Percentiles rank a stretch among this genome's conserved stretches.
Evolutionary conservation across 2,888 invertebrate genomes (phyloP).

Genomic region (Vandiemenella viatica): DNA sequence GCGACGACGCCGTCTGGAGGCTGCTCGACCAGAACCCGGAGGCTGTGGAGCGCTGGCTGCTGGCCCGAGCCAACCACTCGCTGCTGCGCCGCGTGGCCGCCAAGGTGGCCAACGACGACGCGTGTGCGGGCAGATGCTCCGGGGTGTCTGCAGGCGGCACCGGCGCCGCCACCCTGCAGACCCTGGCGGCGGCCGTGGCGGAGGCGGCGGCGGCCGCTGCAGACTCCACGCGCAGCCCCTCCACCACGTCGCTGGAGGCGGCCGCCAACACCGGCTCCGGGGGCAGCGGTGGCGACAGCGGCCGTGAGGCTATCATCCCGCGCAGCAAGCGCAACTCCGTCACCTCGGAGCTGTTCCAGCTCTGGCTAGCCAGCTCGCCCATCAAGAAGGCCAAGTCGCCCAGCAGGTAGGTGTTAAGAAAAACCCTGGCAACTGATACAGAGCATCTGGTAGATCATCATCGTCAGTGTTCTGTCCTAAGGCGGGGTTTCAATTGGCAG

Average conservation of each 20-base stretch:
- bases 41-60: slow-evolving; percentile 50
- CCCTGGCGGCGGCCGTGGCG: background rate
- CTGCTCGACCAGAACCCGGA: slow-evolving; percentile 6
- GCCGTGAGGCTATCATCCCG: slow-evolving; percentile 9
- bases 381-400: slow-evolving; percentile 38
- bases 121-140: slow-evolving; percentile 28
- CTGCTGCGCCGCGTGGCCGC: slow-evolving; percentile 35
- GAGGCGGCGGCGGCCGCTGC: background rate
- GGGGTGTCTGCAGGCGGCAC: background rate
- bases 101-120: background rate
- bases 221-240: background rate
- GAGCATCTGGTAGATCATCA: too few species aligned
- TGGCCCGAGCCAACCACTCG: slow-evolving; percentile 55
- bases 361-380: slow-evolving; percentile 68
- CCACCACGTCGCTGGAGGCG: background rate
- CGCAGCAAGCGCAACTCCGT: slow-evolving; percentile 45
- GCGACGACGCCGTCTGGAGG: background rate
- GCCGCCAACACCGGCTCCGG: background rate
- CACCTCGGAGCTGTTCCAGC: slow-evolving; percentile 70
- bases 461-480: too few species aligned
- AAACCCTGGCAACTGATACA: too few species aligned
- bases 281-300: background rate
- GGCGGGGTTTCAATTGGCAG: too few species aligned
- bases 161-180: slow-evolving; percentile 6
- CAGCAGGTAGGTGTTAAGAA: slow-evolving; percentile 13